Evolutionary conservation across 2,888 invertebrate genomes (phyloP).

Genomic region (Cepaea hortensis): DNA sequence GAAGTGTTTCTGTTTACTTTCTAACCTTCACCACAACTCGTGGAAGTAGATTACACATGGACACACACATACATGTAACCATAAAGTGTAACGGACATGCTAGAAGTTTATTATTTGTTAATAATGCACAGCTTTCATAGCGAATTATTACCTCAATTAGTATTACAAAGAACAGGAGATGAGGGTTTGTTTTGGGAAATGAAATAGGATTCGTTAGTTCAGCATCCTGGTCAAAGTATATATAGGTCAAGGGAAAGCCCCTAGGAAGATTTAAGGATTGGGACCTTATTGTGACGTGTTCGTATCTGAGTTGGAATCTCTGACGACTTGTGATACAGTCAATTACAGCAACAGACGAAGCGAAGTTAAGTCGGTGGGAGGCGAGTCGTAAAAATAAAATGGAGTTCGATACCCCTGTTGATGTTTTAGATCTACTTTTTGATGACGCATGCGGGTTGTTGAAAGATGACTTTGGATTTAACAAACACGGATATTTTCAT

Average conservation of each 20-base stretch:
- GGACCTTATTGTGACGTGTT: slow-evolving; percentile 38
- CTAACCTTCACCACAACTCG: too few species aligned
- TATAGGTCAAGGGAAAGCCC: slow-evolving; percentile 9
- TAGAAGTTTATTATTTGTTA: too few species aligned
- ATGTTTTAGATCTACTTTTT: slow-evolving; percentile 69
- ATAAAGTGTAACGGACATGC: too few species aligned
- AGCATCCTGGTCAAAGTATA: background rate
- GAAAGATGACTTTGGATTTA: slow-evolving; percentile 57
- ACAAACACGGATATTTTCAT: slow-evolving; percentile 20
- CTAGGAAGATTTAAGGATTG: background rate
- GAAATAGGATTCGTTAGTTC: too few species aligned
- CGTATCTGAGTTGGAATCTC: slow-evolving; percentile 26
- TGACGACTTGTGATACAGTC: background rate
- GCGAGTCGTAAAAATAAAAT: slow-evolving; percentile 31
- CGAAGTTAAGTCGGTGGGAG: background rate
- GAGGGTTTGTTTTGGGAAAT: too few species aligned
- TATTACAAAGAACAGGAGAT: too few species aligned
- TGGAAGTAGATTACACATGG: too few species aligned
- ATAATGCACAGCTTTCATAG: too few species aligned
- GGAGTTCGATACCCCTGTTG: slow-evolving; percentile 50
- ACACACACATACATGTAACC: too few species aligned
- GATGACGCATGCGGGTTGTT: slow-evolving; percentile 66
- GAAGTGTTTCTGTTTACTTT: too few species aligned
- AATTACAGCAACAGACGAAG: slow-evolving; percentile 6
- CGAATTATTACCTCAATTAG: too few species aligned